phyloP scores from a whole-genome alignment of 2,888 invertebrate genomes.

The Phanerotoma sp. region DNA sequence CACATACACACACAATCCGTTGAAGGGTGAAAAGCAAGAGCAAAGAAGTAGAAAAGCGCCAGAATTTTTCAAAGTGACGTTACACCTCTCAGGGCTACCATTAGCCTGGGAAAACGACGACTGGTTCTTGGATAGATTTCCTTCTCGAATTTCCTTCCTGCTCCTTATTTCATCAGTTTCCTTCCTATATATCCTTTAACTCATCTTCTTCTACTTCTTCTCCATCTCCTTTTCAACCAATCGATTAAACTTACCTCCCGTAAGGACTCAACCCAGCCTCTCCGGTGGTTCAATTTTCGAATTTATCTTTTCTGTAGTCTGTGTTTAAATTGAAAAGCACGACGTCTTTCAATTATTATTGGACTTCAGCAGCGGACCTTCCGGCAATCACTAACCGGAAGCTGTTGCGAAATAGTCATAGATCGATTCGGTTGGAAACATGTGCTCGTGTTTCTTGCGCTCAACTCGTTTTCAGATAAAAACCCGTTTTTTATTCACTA shows the following conservation, averaged over 20 bases:
- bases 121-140: constrained; percentile 22
- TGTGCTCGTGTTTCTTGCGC: too few species aligned
- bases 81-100: constrained; percentile 19
- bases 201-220: background rate
- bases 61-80: constrained; percentile 24
- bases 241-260: background rate
- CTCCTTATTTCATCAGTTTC: background rate
- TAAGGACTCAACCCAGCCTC: background rate
- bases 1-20: too few species aligned
- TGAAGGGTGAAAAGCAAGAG: too few species aligned
- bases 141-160: constrained; percentile 24
- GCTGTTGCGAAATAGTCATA: constrained; percentile 42
- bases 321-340: background rate
- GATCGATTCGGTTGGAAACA: constrained; percentile 37
- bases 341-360: too few species aligned
- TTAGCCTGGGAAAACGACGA: constrained; percentile 22
- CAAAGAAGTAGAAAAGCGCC: constrained; percentile 4
- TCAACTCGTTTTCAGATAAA: too few species aligned
- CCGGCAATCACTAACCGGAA: constrained; percentile 49
- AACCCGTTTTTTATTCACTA: too few species aligned
- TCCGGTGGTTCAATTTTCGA: constrained; percentile 6
- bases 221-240: too few species aligned
- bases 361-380: constrained; percentile 35
- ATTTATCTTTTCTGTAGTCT: background rate
- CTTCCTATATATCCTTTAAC: background rate